Conservation (phyloP, 1,140 invertebrate genomes). For the Drosophila azteca region DNA sequence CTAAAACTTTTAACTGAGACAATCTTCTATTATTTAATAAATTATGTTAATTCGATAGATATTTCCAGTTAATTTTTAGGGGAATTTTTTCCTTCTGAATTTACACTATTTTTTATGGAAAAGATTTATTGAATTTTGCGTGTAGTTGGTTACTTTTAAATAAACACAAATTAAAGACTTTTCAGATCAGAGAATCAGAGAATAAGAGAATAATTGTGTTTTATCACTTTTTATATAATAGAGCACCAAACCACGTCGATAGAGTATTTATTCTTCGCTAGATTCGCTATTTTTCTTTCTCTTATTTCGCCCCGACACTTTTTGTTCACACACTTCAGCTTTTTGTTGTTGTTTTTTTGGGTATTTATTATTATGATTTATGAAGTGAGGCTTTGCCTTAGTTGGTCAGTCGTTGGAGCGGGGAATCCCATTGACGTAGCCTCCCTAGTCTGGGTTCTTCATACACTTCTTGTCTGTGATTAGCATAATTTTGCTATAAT, state of each 20-base stretch:
- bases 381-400: constrained; percentile 6
- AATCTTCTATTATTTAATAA: constrained; percentile 5
- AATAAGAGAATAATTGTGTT: too few species aligned
- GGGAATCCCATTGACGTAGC: constrained; percentile 35
- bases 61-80: constrained; percentile 4
- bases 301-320: constrained; percentile 11
- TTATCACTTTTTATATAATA: too few species aligned
- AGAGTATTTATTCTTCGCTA: too few species aligned
- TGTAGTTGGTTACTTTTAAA: too few species aligned
- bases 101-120: too few species aligned
- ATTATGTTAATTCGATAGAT: constrained; percentile 1
- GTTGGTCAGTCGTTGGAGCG: constrained; percentile 9
- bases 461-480: constrained; percentile 8
- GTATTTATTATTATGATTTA: constrained; percentile 32
- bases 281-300: too few species aligned
- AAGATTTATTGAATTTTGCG: too few species aligned
- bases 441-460: constrained; percentile 1
- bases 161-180: too few species aligned
- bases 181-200: too few species aligned
- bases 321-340: constrained; percentile 25
- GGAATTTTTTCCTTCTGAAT: neutral
- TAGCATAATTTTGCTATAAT: constrained; percentile 23
- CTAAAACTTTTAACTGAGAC: too few species aligned
- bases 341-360: neutral
- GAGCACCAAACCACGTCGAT: too few species aligned